Percentiles rank a stretch among this genome's conserved stretches.
Evolutionary conservation across 1,140 invertebrate genomes (phyloP).

Genomic region (Papilio polyxenes): DNA sequence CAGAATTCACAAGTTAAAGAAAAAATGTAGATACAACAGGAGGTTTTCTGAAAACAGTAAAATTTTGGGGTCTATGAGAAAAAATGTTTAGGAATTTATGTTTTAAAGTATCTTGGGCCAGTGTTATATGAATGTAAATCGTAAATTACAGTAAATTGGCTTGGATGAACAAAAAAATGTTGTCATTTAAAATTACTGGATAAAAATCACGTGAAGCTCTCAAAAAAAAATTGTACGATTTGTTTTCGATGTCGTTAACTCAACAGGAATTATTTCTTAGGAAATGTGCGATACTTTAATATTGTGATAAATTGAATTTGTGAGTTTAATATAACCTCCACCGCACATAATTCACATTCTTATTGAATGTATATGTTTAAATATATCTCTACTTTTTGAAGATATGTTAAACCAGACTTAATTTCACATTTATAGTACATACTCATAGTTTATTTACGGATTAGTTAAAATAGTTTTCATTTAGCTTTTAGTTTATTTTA

Average conservation of each 20-base stretch:
- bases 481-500: background rate
- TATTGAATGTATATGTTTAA: background rate
- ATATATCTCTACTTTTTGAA: background rate
- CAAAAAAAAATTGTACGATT: background rate
- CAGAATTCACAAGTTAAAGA: too few relatives aligned
- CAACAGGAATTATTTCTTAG: background rate
- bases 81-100: too few relatives aligned
- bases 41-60: too few relatives aligned
- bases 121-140: too few relatives aligned
- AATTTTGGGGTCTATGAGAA: too few relatives aligned
- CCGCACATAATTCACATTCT: background rate
- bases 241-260: background rate
- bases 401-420: background rate
- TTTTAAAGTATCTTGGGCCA: background rate
- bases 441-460: background rate
- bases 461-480: background rate
- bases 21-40: too few relatives aligned
- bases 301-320: constrained; percentile 16
- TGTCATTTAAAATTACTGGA: background rate
- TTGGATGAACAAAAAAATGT: background rate
- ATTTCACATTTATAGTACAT: background rate
- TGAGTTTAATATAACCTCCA: constrained; percentile 1
- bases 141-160: background rate
- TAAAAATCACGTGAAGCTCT: background rate
- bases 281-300: background rate